Evolutionary conservation across 2,888 invertebrate species (phyloP), one percentile per base, ranked within the genome.

Genomic region (Cremastinae sp.): DNA sequence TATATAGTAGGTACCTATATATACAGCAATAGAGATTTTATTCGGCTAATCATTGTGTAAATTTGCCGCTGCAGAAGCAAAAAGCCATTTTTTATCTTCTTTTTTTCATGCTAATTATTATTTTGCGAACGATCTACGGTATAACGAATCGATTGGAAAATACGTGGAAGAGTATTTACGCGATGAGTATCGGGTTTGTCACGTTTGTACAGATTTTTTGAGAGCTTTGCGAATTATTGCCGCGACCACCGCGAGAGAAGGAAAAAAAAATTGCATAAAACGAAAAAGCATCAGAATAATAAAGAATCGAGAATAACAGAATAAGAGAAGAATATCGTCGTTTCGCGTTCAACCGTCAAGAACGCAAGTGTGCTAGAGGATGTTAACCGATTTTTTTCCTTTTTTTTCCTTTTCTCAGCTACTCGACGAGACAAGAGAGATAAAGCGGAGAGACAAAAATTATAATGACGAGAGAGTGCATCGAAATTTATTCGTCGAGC

Each of bases 321-420:
- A 49, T 65, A 35, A 39, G 5, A n/a, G 39, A 61, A 51, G 45
- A 55, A 39, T 41, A 59, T 37, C 9, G 37, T 18, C 47, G 22
- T 65, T 73, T 61, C 58, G 72, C 72, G 65, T 66, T 51, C 28
- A 7, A 28, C 37, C 61, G n/a, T n/a, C n/a, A 41, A 65, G 72
- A 72, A 64, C 39, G 16, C 69, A 59, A 45, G 14, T 12, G 55
- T 37, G n/a, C 45, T 39, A 14, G 16, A 10, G 28, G 12, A 28
- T 22, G 62, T 41, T 62, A 18, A 39, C 22, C 55, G 9, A 37
- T 58, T 64, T 68, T 68, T 68, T 68, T 51, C 56, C n/a, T n/a
- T n/a, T n/a, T n/a, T n/a, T n/a, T n/a, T n/a, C n/a, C n/a, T n/a
- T n/a, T n/a, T 49, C 4, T 51, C 45, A 16, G 14, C 22, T n/a